Evolutionary conservation across 2,797 vertebrate genomes (phyloP), one percentile per base, ranked within the genome.

Genomic region (Cercopithecus diana): DNA sequence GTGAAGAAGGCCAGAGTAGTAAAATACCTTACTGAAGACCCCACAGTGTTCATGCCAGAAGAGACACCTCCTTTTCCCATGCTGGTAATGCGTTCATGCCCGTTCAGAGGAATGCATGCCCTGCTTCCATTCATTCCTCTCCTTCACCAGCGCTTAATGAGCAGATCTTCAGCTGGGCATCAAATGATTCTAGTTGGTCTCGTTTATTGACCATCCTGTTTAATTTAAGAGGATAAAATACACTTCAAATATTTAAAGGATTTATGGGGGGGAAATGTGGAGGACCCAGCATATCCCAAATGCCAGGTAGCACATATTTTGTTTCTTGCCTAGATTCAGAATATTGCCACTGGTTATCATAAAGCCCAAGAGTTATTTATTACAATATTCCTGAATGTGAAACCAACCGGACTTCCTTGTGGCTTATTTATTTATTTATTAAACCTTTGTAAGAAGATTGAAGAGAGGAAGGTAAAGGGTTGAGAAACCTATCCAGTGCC

Each of bases 241-340:
- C 50, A 61, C 20, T 79, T 45, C 22, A n/a, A 9, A 1, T 39
- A 87, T 75, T 79, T 72, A 28, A 48, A 39, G 33, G 0, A 3
- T 75, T 91, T 50, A 90, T 64, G 0, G 17, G 48, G 48, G 22
- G 36, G 26, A 19, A 26, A 24, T n/a, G 5, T n/a, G 43, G 41
- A 67, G 58, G 80, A 61, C 24, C 3, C 17, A 90, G 30, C 15
- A 50, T 6, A 11, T 30, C 19, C 14, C 45, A 87, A 30, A 5
- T 58, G 41, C 75, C 67, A 84, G n/a, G 41, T 26, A 80, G 17
- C 3, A 50, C 30, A 4, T 36, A 82, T 85, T 96, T 93, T 81
- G 76, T 45, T 90, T 77, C 41, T 90, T 24, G 26, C 14, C 67
- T 33, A 91, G 33, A 94, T 70, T 90, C 41, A 93, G n/a, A 97